Percentiles rank a stretch among this genome's conserved stretches.
Evolutionary conservation across 2,797 vertebrate species (phyloP).

Genomic region (Coregonus ussuriensis): DNA sequence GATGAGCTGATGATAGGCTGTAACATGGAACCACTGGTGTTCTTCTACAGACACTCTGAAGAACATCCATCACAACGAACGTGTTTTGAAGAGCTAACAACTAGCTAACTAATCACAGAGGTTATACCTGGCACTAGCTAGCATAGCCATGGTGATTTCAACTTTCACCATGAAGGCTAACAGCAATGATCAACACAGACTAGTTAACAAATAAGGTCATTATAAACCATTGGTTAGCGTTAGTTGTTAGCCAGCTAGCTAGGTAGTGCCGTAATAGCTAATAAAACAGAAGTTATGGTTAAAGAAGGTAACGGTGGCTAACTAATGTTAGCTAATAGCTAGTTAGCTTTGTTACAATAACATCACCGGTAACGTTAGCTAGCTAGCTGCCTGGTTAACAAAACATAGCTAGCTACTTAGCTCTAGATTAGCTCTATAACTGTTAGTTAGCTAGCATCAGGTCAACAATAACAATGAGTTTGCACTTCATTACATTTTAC

Average conservation of each 20-base stretch:
- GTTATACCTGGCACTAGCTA: neutral
- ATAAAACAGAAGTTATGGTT: no score
- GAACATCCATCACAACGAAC: no score
- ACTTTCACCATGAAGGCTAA: neutral
- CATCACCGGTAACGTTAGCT: conserved; percentile 48
- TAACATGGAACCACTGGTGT: no score
- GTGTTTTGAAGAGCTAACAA: neutral
- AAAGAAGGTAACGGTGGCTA: neutral
- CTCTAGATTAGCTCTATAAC: no score
- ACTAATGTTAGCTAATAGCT: conserved; percentile 34
- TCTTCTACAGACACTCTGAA: no score
- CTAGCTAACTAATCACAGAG: conserved; percentile 28
- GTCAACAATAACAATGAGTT: neutral
- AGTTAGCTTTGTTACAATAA: conserved; percentile 56
- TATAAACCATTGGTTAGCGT: neutral
- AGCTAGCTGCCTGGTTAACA: no score
- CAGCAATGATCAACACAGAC: neutral
- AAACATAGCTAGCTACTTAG: no score
- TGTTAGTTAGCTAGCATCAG: neutral
- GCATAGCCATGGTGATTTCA: neutral
- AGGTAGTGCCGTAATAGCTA: conserved; percentile 47
- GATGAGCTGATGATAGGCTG: no score
- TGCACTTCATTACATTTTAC: neutral
- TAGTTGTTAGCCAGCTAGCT: conserved; percentile 40
- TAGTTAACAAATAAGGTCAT: neutral